Percentiles rank a stretch among this genome's conserved stretches.
phyloP scores from a whole-genome alignment of 2,797 vertebrate species.

The Sebastes taczanowskii region DNA sequence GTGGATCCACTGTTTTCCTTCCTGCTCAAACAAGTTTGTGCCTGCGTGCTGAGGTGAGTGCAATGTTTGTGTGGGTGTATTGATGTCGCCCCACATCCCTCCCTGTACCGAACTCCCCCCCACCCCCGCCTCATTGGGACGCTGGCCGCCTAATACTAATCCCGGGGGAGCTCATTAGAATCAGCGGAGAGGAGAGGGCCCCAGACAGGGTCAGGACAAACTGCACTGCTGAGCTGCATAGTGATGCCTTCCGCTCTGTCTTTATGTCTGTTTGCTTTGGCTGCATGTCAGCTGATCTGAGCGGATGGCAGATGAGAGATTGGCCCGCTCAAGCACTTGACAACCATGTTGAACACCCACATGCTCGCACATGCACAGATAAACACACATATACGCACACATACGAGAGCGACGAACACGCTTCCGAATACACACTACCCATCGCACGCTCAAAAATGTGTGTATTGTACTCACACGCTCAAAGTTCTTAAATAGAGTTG shows the following conservation, averaged over 20 bases:
- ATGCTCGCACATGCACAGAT: constrained; percentile 3
- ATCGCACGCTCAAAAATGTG: neutral
- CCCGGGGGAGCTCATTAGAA: constrained; percentile 84
- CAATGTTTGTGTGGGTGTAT: constrained; percentile 41
- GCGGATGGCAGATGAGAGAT: constrained; percentile 72
- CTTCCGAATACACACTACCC: neutral
- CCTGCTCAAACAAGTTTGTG: constrained; percentile 25
- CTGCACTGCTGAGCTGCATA: constrained; percentile 76
- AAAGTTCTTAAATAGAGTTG: constrained; percentile 17
- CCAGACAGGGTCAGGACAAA: constrained; percentile 80
- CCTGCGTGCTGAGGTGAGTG: constrained; percentile 13
- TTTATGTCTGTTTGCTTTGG: constrained; percentile 67
- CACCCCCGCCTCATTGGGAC: constrained; percentile 67
- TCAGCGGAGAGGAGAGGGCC: constrained; percentile 70
- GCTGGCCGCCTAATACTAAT: constrained; percentile 59
- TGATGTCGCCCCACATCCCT: constrained; percentile 15
- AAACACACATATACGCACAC: constrained; percentile 2
- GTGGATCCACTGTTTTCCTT: neutral
- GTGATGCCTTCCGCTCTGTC: constrained; percentile 75
- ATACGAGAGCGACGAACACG: neutral
- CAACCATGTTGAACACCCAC: constrained; percentile 62
- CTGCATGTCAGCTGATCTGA: constrained; percentile 56
- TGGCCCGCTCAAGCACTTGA: constrained; percentile 64
- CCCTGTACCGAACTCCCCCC: neutral
- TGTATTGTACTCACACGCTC: neutral